Evolutionary conservation across 2,113 vertebrate genomes (phyloP).

Genomic region (Hemiprocne comata): DNA sequence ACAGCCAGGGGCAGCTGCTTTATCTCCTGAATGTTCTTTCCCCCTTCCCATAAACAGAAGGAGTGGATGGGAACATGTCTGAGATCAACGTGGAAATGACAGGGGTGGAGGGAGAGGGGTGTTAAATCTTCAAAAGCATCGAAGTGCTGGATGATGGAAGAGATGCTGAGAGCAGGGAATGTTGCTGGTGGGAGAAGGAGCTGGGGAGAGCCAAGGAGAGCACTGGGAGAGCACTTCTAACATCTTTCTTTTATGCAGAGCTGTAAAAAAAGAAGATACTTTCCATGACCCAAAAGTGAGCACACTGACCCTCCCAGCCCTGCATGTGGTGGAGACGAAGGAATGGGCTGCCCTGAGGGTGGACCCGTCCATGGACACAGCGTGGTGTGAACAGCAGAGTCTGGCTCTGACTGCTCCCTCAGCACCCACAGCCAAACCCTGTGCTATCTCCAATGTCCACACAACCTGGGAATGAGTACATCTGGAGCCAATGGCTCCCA

Average conservation of each 20-base stretch:
- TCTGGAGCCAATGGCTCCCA: rapidly evolving
- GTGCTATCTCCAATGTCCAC: neutral
- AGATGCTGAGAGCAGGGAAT: neutral
- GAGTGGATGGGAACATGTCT: neutral
- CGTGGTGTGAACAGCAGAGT: rapidly evolving
- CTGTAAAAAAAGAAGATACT: neutral
- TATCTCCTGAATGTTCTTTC: neutral
- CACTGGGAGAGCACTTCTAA: neutral
- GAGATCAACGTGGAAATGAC: neutral
- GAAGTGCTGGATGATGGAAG: neutral
- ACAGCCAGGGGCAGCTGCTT: rapidly evolving
- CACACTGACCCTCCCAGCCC: neutral
- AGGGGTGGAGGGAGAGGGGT: neutral
- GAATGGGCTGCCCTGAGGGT: neutral
- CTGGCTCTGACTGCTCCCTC: rapidly evolving
- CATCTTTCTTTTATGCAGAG: neutral
- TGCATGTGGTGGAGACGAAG: neutral
- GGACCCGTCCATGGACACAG: neutral
- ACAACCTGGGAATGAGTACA: neutral
- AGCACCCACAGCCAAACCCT: neutral
- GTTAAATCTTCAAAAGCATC: neutral
- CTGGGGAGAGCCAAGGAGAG: neutral
- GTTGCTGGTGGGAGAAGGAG: rapidly evolving
- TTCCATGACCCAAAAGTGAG: neutral
- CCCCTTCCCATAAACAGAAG: neutral